A percentile compares a stretch with the other conserved stretches of the same genome.
Conservation (phyloP, 2,888 invertebrate species). For the Furcula furcula region DNA sequence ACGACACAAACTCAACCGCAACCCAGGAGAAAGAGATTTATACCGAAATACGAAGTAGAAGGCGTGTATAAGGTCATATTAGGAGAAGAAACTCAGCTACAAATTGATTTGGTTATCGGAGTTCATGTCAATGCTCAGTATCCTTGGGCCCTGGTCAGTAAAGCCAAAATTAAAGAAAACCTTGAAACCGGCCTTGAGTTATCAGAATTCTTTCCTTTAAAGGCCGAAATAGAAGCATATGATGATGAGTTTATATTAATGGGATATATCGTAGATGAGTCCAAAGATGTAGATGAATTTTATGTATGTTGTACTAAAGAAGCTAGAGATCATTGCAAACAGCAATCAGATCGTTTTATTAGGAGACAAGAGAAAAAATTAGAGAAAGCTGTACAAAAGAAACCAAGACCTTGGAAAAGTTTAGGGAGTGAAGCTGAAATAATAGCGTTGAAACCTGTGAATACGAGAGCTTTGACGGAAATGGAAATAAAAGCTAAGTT, state of each 20-base stretch:
- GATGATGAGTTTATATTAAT: constrained; percentile 76
- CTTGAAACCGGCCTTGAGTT: constrained; percentile 80
- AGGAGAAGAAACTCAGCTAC: constrained; percentile 81
- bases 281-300: constrained; percentile 84
- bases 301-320: constrained; percentile 84
- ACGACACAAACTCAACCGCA: constrained; percentile 27
- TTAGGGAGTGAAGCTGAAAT: constrained; percentile 86
- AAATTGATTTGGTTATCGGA: constrained; percentile 85
- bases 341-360: constrained; percentile 76
- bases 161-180: constrained; percentile 82
- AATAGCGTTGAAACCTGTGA: constrained; percentile 71
- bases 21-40: constrained; percentile 65
- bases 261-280: constrained; percentile 85
- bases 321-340: constrained; percentile 78
- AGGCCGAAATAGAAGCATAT: constrained; percentile 59
- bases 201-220: constrained; percentile 65
- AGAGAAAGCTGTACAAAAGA: constrained; percentile 81
- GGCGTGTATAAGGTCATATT: constrained; percentile 80
- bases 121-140: constrained; percentile 86
- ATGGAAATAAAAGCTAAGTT: constrained; percentile 85
- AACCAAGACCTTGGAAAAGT: constrained; percentile 80
- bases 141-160: constrained; percentile 86
- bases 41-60: constrained; percentile 77
- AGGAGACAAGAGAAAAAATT: constrained; percentile 80
- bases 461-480: constrained; percentile 82